phyloP scores from a whole-genome alignment of 2,797 vertebrate species.

The Cygnus olor region DNA sequence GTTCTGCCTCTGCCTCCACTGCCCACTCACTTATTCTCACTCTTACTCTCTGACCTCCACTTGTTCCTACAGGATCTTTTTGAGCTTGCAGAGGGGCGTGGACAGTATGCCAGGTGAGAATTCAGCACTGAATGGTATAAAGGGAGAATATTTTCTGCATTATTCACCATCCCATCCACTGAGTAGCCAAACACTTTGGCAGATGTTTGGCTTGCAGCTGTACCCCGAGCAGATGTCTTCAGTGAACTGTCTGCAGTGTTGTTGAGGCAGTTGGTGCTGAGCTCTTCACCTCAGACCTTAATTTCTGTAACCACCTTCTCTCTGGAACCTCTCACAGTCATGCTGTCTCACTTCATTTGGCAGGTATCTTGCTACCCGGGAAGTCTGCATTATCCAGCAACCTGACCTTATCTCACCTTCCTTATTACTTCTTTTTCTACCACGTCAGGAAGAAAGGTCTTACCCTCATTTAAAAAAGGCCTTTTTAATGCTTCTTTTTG shows the following conservation, averaged over 20 bases:
- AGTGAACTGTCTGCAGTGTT: neutral
- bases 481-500: neutral
- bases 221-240: neutral
- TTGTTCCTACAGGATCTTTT: neutral
- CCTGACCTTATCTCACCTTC: conserved; percentile 4
- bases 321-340: neutral
- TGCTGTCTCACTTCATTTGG: neutral
- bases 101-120: neutral
- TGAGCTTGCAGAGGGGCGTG: neutral
- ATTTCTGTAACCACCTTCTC: conserved; percentile 1
- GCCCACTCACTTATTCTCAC: neutral
- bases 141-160: neutral
- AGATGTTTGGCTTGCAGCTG: neutral
- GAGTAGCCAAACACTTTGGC: neutral
- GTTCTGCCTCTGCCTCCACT: neutral
- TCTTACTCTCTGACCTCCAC: neutral
- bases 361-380: neutral
- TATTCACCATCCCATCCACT: neutral
- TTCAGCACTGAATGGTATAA: neutral
- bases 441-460: neutral
- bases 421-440: conserved; percentile 8
- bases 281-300: conserved; percentile 34
- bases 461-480: neutral
- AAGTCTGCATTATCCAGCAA: neutral
- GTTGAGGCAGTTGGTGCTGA: neutral